These are phyloP conservation scores for Pammene fasciana DNA, from an alignment of 2,888 invertebrate species.

Conservation along the genomic window DNA sequence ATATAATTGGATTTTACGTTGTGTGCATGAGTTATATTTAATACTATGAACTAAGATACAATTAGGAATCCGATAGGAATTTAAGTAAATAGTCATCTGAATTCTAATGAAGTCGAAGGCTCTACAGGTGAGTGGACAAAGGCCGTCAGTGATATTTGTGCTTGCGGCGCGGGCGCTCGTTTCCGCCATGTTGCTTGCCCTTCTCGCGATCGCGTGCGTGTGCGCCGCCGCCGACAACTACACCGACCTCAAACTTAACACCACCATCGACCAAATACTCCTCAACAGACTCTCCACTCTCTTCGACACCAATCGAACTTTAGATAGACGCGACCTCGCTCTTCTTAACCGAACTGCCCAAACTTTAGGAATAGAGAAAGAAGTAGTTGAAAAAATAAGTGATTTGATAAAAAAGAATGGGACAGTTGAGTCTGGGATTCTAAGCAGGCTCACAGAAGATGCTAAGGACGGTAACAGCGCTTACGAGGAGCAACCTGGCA, in stretches of 20 bases:
- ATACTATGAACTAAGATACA: background rate
- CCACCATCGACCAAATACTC: conserved; percentile 60
- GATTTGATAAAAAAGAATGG: conserved; percentile 54
- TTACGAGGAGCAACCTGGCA: conserved; percentile 51
- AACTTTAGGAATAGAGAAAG: conserved; percentile 60
- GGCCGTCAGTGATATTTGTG: conserved; percentile 58
- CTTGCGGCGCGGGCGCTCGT: conserved; percentile 73
- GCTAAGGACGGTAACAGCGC: conserved; percentile 50
- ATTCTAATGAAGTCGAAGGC: conserved; percentile 33
- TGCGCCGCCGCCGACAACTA: conserved; percentile 52
- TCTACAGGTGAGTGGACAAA: conserved; percentile 15
- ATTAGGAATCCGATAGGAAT: conserved; percentile 18
- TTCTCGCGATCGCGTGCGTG: conserved; percentile 68
- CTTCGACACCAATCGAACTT: conserved; percentile 59
- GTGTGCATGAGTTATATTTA: too few relatives aligned
- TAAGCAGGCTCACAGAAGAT: conserved; percentile 32
- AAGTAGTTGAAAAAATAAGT: conserved; percentile 61
- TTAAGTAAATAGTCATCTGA: conserved; percentile 12
- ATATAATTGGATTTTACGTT: too few relatives aligned
- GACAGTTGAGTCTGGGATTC: conserved; percentile 41
- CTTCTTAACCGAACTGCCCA: conserved; percentile 62
- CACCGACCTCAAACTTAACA: conserved; percentile 49
- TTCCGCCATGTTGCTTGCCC: conserved; percentile 60
- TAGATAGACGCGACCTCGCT: conserved; percentile 57
- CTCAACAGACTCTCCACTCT: conserved; percentile 56